Conservation (phyloP, 2,113 vertebrate species). For the Aleadryas rufinucha region DNA sequence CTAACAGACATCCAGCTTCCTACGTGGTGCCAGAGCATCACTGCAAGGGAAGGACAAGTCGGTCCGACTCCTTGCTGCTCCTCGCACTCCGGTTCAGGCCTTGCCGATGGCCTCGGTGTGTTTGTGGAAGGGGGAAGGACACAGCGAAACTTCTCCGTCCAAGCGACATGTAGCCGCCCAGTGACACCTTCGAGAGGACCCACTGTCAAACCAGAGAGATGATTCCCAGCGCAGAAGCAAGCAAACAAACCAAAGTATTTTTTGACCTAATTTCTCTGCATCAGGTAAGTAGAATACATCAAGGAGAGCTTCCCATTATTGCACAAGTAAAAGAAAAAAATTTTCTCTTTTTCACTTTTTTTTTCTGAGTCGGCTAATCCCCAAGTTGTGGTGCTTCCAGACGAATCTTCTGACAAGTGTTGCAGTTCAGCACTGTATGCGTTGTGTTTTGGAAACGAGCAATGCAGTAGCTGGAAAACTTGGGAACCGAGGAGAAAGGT, state of each 20-base stretch:
- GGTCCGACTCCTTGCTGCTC: background rate
- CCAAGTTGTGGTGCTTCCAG: background rate
- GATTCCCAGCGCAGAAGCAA: background rate
- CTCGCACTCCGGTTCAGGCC: background rate
- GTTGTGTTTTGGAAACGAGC: background rate
- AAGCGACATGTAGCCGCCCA: accelerated
- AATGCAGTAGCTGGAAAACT: background rate
- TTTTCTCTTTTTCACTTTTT: no score
- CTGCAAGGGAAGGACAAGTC: background rate
- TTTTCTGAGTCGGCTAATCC: background rate
- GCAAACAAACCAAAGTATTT: background rate
- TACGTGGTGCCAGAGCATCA: background rate
- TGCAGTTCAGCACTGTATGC: background rate
- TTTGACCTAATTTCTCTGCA: background rate
- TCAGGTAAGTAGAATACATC: background rate
- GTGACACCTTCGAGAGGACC: background rate
- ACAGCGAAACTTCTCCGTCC: accelerated
- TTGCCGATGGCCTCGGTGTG: background rate
- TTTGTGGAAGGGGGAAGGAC: background rate
- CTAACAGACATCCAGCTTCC: background rate
- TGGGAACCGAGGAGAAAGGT: background rate
- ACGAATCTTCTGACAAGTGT: background rate
- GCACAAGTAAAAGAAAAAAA: background rate
- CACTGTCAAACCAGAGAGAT: background rate
- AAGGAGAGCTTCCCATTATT: background rate